Conservation (phyloP, 2,113 vertebrate genomes). For the Prietella phreatophila region DNA sequence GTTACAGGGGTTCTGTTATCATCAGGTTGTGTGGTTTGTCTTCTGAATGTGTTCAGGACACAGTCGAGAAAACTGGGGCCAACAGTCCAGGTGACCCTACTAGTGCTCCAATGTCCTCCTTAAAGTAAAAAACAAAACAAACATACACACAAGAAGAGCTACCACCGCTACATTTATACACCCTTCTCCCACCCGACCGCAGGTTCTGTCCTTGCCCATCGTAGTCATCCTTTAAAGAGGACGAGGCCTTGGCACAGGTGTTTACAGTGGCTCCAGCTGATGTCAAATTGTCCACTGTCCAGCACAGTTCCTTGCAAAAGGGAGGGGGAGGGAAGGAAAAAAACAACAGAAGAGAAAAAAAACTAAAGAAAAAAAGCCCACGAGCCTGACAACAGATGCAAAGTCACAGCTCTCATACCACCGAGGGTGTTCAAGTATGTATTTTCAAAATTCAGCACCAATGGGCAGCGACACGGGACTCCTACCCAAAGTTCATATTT, state of each 20-base stretch:
- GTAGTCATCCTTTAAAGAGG: constrained; percentile 24
- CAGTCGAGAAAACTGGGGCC: constrained; percentile 67
- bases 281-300: constrained; percentile 38
- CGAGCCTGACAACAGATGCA: constrained; percentile 38
- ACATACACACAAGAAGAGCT: constrained; percentile 41
- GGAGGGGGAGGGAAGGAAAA: too few species aligned
- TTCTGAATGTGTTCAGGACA: constrained; percentile 56
- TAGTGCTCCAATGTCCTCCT: constrained; percentile 55
- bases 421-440: constrained; percentile 53
- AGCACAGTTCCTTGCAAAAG: constrained; percentile 40
- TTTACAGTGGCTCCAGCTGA: constrained; percentile 38
- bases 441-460: constrained; percentile 54
- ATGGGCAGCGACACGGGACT: constrained; percentile 46
- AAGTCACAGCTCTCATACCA: constrained; percentile 51
- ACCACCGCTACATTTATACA: constrained; percentile 49
- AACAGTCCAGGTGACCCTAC: constrained; percentile 66
- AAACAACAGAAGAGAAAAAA: too few species aligned
- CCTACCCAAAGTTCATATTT: constrained; percentile 55
- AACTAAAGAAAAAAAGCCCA: neutral
- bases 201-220: constrained; percentile 35
- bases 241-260: constrained; percentile 50
- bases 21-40: constrained; percentile 57
- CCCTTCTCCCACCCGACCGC: constrained; percentile 32
- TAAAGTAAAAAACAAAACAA: constrained; percentile 33
- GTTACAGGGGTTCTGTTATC: constrained; percentile 46